A percentile compares a stretch with the other conserved stretches of the same genome.
Conservation (phyloP, 2,888 invertebrate species). For the Hermaeophaga mercurialis region DNA sequence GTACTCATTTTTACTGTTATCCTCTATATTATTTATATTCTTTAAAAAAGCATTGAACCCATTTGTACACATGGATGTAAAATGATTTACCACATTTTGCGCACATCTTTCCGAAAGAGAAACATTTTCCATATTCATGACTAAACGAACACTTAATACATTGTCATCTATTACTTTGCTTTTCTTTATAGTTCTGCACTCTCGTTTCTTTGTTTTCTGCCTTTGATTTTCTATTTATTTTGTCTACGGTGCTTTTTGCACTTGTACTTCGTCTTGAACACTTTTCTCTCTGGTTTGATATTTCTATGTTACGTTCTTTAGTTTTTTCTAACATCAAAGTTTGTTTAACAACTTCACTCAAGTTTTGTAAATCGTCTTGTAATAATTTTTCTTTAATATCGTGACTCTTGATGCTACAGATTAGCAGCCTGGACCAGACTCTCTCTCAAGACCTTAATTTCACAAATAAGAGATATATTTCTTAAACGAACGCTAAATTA, state of each 20-base stretch:
- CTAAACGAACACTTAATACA: background rate
- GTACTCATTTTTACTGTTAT: background rate
- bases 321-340: background rate
- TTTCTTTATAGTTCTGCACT: background rate
- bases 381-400: too few species aligned
- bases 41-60: background rate
- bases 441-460: slow-evolving; percentile 22
- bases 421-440: slow-evolving; percentile 21
- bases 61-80: background rate
- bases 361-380: background rate
- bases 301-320: background rate
- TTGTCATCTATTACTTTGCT: background rate
- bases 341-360: background rate
- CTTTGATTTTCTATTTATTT: background rate
- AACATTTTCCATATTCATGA: background rate
- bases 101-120: background rate
- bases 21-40: background rate
- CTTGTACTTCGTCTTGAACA: too few species aligned
- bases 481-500: slow-evolving; percentile 25
- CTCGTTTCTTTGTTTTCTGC: background rate
- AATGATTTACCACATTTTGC: background rate
- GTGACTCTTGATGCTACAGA: slow-evolving; percentile 20
- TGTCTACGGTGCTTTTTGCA: background rate
- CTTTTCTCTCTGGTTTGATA: too few species aligned
- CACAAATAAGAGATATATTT: slow-evolving; percentile 25